Evolutionary conservation across 1,140 invertebrate genomes (phyloP), one percentile per base, ranked within the genome.

Genomic region (Drosophila ohnishii): DNA sequence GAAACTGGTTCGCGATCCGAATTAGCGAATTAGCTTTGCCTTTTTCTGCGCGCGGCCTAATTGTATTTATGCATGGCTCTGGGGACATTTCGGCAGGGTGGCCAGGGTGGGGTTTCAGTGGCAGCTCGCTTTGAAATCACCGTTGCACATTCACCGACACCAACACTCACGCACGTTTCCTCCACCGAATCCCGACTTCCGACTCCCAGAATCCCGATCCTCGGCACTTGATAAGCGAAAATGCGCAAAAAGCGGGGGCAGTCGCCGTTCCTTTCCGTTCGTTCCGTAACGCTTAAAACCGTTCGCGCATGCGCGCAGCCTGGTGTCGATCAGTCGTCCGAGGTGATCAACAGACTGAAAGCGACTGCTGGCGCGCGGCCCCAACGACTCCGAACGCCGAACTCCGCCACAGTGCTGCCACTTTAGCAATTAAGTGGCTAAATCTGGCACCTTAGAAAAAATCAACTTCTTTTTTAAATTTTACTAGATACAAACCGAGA

Each of bases 1-100:
- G 48, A 79, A 85, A 85, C 82, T 83, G 75, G 82, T 87, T 86
- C 69, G 63, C 57, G 42, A 40, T 48, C 55, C 67, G 67, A 78
- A 78, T 82, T 71, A 76, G 45, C 67, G 67, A 78, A 78, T 82
- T 71, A 76, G 50, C 62, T 75, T 74, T 72, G 69, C 42, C 65
- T 71, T 45, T 71, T 57, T 58, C 67, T 70, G 34, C 19, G 51
- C 28, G 19, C 48, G 53, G 66, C 65, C 55, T 72, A 72, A 72
- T 71, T 59, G 60, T 74, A 64, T 73, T 64, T 75, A 75, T 53
- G 71, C 51, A 70, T 47, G 42, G 48, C 35, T 48, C 48, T 39
- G 72, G 63, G 51, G 64, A 40, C 48, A 78, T 67, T 61, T 30
- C 61, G 64, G 48, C 53, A 30, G 59, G 58, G 16, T 37, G 35